Conservation (phyloP, 2,888 invertebrate genomes). For the Glyphotaelius pellucidus region DNA sequence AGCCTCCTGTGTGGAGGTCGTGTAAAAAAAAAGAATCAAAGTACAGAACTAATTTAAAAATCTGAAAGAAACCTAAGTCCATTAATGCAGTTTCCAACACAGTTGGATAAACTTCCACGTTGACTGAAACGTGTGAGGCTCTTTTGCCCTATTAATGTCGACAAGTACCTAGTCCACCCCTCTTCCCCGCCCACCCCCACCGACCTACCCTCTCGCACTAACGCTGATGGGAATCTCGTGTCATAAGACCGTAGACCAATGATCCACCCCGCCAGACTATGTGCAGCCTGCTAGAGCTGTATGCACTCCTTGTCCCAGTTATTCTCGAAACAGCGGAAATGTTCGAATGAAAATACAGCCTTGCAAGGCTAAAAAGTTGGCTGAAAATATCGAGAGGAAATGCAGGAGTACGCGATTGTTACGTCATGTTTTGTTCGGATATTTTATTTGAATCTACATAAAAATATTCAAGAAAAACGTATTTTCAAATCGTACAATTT, state of each 20-base stretch:
- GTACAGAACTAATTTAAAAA: neutral
- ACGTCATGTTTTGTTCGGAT: neutral
- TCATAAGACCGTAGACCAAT: constrained; percentile 50
- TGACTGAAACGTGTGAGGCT: constrained; percentile 13
- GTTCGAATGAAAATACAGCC: neutral
- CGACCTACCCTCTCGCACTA: neutral
- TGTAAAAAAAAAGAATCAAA: neutral
- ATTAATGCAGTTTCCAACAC: neutral
- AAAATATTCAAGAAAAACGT: too few species aligned
- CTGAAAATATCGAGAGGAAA: constrained; percentile 7
- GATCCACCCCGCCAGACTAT: neutral
- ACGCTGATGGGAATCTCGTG: constrained; percentile 59
- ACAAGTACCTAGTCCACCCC: neutral
- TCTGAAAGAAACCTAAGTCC: neutral
- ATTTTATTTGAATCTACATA: too few species aligned
- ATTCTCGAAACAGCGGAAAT: neutral
- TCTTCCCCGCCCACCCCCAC: neutral
- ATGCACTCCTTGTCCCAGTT: constrained; percentile 36
- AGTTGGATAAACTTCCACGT: neutral
- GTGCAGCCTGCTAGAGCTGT: neutral
- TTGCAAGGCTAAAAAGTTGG: neutral
- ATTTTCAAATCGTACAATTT: neutral
- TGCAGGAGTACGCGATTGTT: neutral
- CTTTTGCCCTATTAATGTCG: constrained; percentile 34
- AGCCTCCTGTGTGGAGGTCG: too few species aligned